Percentiles rank a stretch among this genome's conserved stretches.
Evolutionary conservation across 2,888 invertebrate genomes (phyloP).

Genomic region (Amphipoea lucens): DNA sequence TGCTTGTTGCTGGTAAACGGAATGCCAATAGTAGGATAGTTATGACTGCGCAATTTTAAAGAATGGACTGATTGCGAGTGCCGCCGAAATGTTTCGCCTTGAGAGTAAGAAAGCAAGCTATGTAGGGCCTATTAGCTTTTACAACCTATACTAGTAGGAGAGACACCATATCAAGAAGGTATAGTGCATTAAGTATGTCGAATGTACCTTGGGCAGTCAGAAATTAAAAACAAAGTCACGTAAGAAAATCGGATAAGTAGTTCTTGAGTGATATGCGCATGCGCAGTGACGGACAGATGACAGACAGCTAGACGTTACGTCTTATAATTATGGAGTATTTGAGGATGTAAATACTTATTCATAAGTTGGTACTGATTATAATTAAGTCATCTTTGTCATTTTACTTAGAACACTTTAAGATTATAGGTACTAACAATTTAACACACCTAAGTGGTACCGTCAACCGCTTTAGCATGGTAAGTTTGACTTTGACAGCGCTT

Average conservation of each 20-base stretch:
- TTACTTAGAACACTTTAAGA: constrained; percentile 15
- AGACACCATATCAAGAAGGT: background rate
- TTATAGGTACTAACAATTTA: background rate
- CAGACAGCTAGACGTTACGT: constrained; percentile 21
- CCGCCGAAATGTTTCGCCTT: background rate
- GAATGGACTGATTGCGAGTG: background rate
- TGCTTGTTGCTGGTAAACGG: background rate
- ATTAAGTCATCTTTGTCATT: background rate
- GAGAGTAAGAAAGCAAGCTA: background rate
- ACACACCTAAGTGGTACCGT: background rate
- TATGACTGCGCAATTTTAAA: background rate
- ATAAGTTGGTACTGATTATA: constrained; percentile 14
- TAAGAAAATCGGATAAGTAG: constrained; percentile 27
- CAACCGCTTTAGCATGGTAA: no score
- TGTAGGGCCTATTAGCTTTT: background rate
- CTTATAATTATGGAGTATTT: background rate
- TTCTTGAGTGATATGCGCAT: constrained; percentile 11
- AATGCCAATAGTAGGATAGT: background rate
- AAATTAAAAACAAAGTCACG: constrained; percentile 37
- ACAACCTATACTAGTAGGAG: background rate
- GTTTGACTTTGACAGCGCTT: background rate
- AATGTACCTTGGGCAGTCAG: background rate
- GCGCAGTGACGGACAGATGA: constrained; percentile 27
- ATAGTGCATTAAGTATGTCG: background rate
- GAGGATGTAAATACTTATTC: constrained; percentile 10